Conservation (phyloP, 2,888 invertebrate species). For the Noctua janthe region DNA sequence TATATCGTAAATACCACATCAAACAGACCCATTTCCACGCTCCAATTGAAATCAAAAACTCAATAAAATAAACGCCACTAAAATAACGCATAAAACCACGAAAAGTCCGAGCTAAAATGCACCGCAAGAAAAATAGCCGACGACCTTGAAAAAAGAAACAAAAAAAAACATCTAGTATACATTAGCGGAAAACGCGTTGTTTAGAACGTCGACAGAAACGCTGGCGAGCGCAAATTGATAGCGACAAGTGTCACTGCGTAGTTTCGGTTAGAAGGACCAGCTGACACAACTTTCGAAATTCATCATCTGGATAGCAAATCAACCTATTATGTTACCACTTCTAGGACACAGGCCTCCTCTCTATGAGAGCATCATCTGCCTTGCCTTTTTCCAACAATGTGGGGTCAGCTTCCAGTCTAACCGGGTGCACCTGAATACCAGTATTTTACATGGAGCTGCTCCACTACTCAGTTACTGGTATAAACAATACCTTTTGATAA, state of each 20-base stretch:
- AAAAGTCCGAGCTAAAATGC: constrained; percentile 76
- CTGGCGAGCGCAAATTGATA: constrained; percentile 84
- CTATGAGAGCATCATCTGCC: neutral
- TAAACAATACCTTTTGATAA: neutral
- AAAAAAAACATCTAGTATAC: constrained; percentile 68
- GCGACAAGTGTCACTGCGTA: constrained; percentile 70
- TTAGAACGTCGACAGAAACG: constrained; percentile 78
- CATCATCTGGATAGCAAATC: neutral
- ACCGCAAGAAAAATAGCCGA: constrained; percentile 77
- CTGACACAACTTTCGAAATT: neutral
- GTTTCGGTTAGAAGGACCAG: constrained; percentile 31
- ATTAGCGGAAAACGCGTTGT: constrained; percentile 80
- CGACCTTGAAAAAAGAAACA: constrained; percentile 80
- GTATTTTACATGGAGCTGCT: neutral
- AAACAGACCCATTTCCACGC: constrained; percentile 1
- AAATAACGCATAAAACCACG: constrained; percentile 65
- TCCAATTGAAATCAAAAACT: constrained; percentile 24
- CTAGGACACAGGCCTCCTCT: neutral
- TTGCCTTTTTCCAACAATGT: neutral
- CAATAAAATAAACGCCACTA: constrained; percentile 18
- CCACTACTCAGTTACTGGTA: neutral
- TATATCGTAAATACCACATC: neutral
- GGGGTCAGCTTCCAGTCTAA: neutral
- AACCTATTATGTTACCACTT: neutral
- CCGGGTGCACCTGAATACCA: neutral